These are phyloP conservation scores for Eumaeus atala DNA, from an alignment of 1,140 invertebrate species.

Conservation along the genomic window DNA sequence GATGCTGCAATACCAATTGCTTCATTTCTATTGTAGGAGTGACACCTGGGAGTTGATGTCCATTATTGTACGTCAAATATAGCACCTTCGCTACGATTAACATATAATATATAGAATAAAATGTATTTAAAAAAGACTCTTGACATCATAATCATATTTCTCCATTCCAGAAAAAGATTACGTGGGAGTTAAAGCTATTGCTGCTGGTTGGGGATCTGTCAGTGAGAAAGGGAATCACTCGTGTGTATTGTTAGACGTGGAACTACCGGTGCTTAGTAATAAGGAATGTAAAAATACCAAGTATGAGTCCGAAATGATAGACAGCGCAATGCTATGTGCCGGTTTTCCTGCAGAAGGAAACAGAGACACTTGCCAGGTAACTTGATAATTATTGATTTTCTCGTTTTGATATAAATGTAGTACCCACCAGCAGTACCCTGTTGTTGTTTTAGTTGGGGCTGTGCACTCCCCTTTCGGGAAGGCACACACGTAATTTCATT, in stretches of 20 bases:
- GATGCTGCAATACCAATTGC: no score
- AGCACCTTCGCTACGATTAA: no score
- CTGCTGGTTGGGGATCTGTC: conserved; percentile 89
- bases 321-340: conserved; percentile 89
- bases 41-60: no score
- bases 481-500: no score
- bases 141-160: not conserved
- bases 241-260: conserved; percentile 85
- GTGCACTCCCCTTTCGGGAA: no score
- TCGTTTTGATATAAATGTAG: not conserved
- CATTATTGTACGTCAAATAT: no score
- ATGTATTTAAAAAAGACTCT: no score
- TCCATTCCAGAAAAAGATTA: conserved; percentile 77
- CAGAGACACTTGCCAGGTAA: conserved; percentile 89
- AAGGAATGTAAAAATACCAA: conserved; percentile 84
- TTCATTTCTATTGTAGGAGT: no score
- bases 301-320: conserved; percentile 85
- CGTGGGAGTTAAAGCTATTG: conserved; percentile 80
- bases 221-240: conserved; percentile 86
- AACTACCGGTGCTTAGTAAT: conserved; percentile 86
- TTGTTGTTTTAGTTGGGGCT: no score
- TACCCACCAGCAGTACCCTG: no score
- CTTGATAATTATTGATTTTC: not conserved
- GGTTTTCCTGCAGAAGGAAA: conserved; percentile 82
- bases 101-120: no score